Evolutionary conservation across 2,888 invertebrate species (phyloP).

Genomic region (Axea sp.): DNA sequence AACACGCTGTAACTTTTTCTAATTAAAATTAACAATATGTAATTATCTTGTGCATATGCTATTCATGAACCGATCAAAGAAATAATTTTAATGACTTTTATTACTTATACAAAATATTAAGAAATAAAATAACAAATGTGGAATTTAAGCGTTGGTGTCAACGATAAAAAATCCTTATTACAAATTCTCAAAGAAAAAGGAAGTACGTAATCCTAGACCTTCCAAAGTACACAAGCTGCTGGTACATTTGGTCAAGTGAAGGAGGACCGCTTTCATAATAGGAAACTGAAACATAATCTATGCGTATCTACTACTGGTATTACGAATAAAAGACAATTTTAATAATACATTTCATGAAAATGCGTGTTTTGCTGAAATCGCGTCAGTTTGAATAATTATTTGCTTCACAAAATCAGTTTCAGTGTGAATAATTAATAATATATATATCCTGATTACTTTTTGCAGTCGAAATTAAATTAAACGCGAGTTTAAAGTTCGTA

Average conservation of each 20-base stretch:
- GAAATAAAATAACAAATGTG: too few species aligned
- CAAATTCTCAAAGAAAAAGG: slow-evolving; percentile 16
- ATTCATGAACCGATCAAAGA: too few species aligned
- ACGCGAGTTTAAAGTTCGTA: background rate
- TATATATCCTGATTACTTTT: slow-evolving; percentile 8
- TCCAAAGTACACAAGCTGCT: slow-evolving; percentile 41
- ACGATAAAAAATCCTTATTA: slow-evolving; percentile 11
- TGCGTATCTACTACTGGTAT: slow-evolving; percentile 24
- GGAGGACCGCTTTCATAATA: slow-evolving; percentile 60
- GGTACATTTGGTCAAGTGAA: slow-evolving; percentile 48
- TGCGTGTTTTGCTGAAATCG: background rate
- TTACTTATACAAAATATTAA: too few species aligned
- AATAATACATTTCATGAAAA: slow-evolving; percentile 40
- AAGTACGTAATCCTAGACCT: slow-evolving; percentile 47
- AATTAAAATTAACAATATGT: too few species aligned
- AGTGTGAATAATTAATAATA: background rate
- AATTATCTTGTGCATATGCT: too few species aligned
- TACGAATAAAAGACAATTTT: slow-evolving; percentile 41
- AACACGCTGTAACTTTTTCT: too few species aligned
- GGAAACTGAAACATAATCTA: slow-evolving; percentile 44
- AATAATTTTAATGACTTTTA: too few species aligned
- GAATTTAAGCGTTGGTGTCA: slow-evolving; percentile 20
- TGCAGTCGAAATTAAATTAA: slow-evolving; percentile 4
- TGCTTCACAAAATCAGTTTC: background rate
- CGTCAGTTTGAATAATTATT: slow-evolving; percentile 6